These are phyloP conservation scores for Pseudobourletiella spinata DNA, from an alignment of 1,140 invertebrate genomes.

Conservation along the genomic window DNA sequence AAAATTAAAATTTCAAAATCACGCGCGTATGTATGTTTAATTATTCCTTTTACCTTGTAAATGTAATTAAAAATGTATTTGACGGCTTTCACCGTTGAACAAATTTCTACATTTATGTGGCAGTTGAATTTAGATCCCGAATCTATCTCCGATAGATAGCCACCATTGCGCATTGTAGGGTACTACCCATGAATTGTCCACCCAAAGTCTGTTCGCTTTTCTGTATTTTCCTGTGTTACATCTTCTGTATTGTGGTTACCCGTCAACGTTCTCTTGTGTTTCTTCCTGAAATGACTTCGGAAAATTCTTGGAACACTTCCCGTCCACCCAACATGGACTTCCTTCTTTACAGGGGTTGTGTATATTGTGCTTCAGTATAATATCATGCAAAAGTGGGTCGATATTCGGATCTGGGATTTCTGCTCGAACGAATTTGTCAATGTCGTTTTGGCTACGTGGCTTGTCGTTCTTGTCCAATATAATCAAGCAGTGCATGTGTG, in stretches of 20 bases:
- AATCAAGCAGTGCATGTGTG: slow-evolving; percentile 24
- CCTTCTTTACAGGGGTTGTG: slow-evolving; percentile 36
- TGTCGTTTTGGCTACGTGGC: slow-evolving; percentile 16
- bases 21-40: too few species aligned
- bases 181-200: too few species aligned
- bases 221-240: neutral
- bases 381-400: slow-evolving; percentile 15
- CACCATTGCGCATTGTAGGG: slow-evolving; percentile 42
- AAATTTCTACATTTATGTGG: slow-evolving; percentile 47
- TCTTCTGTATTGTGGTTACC: slow-evolving; percentile 13
- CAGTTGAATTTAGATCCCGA: slow-evolving; percentile 44
- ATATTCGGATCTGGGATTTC: slow-evolving; percentile 34
- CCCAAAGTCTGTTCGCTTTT: neutral
- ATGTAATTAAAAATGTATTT: slow-evolving; percentile 43
- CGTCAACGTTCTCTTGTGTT: slow-evolving; percentile 11
- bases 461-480: slow-evolving; percentile 34
- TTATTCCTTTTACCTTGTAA: too few species aligned
- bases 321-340: slow-evolving; percentile 36
- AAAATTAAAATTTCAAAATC: too few species aligned
- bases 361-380: slow-evolving; percentile 21
- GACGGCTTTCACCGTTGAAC: slow-evolving; percentile 46
- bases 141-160: slow-evolving; percentile 47
- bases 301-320: slow-evolving; percentile 25
- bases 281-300: slow-evolving; percentile 12
- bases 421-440: slow-evolving; percentile 35